phyloP scores from a whole-genome alignment of 2,113 vertebrate genomes.

The Panthera leo region DNA sequence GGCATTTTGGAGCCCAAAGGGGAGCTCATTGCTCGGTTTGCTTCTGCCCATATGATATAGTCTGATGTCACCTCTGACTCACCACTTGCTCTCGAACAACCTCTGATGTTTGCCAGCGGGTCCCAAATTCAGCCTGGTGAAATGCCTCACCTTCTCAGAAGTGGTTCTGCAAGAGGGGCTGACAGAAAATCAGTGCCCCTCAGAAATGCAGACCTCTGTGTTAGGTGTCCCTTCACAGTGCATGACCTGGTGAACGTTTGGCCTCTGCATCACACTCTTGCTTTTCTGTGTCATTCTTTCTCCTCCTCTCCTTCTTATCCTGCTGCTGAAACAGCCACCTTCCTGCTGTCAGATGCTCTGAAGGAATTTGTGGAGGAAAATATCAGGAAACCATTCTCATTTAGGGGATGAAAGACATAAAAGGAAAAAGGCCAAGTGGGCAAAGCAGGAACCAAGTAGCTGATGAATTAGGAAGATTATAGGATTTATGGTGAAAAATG shows the following conservation, averaged over 20 bases:
- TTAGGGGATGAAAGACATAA: background rate
- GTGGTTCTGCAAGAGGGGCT: background rate
- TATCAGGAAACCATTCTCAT: background rate
- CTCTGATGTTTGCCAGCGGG: constrained; percentile 50
- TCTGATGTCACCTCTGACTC: constrained; percentile 56
- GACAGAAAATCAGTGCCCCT: background rate
- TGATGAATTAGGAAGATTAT: background rate
- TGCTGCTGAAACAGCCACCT: background rate
- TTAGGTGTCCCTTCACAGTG: background rate
- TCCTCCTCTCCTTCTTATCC: constrained; percentile 10
- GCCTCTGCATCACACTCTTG: background rate
- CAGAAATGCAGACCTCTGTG: background rate
- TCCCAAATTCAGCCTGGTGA: background rate
- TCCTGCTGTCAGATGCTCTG: background rate
- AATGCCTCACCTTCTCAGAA: constrained; percentile 41
- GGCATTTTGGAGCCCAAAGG: constrained; percentile 29
- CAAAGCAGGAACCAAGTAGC: background rate
- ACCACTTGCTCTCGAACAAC: constrained; percentile 22
- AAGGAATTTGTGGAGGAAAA: background rate
- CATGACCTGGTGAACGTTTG: background rate
- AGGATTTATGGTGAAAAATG: background rate
- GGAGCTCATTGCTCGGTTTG: background rate
- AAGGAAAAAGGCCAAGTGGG: background rate
- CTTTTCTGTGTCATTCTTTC: background rate
- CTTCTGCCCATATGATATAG: background rate